Conservation (phyloP, 1,140 invertebrate species). For the Bombus waltoni region DNA sequence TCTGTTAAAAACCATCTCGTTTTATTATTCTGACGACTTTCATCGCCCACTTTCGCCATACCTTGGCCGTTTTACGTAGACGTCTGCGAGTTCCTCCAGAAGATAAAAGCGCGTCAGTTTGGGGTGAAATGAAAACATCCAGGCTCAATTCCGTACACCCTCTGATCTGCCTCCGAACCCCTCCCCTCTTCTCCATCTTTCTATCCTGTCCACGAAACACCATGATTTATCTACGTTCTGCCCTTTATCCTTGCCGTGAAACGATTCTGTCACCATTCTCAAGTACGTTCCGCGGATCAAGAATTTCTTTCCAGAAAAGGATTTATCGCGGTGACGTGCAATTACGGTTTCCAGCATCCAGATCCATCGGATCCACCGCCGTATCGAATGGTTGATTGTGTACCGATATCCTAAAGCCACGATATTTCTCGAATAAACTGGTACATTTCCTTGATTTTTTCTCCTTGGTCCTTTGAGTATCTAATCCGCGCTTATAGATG, state of each 20-base stretch:
- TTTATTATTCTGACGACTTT: not conserved
- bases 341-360: slow-evolving; percentile 53
- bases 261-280: slow-evolving; percentile 54
- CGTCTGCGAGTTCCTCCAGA: not conserved
- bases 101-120: slow-evolving; percentile 36
- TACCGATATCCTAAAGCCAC: slow-evolving; percentile 1
- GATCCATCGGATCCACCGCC: not conserved
- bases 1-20: not conserved
- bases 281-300: slow-evolving; percentile 61
- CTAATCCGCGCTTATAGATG: no score
- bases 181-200: not conserved
- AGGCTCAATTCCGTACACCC: slow-evolving; percentile 12
- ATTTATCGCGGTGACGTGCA: slow-evolving; percentile 63
- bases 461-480: no score
- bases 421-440: not conserved
- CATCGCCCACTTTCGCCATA: not conserved
- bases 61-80: slow-evolving; percentile 3
- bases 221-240: slow-evolving; percentile 66
- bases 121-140: slow-evolving; percentile 43
- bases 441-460: not conserved
- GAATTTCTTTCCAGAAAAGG: slow-evolving; percentile 51
- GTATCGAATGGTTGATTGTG: not conserved
- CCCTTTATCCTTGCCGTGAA: slow-evolving; percentile 59
- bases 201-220: slow-evolving; percentile 42
- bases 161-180: not conserved